Evolutionary conservation across 2,888 invertebrate genomes (phyloP).

Genomic region (Tetragnatha montana): DNA sequence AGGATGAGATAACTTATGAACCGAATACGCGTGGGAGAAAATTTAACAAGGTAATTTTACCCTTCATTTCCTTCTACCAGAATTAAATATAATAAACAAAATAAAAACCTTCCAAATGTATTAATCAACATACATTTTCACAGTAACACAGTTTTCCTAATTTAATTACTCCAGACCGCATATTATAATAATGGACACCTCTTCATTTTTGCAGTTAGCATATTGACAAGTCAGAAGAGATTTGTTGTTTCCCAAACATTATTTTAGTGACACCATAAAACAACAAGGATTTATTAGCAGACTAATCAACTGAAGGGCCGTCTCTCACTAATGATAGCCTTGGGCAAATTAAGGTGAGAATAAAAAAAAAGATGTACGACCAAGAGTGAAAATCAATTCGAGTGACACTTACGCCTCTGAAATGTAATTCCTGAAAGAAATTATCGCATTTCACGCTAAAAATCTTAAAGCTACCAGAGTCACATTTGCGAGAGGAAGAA

Average conservation of each 20-base stretch:
- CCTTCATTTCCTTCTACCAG: too few species aligned
- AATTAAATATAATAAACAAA: too few species aligned
- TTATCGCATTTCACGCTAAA: constrained; percentile 32
- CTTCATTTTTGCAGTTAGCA: too few species aligned
- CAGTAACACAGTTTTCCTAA: too few species aligned
- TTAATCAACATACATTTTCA: too few species aligned
- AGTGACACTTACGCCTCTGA: constrained; percentile 12
- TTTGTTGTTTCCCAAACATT: background rate
- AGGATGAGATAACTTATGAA: too few species aligned
- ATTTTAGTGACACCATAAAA: background rate
- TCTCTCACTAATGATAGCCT: constrained; percentile 12
- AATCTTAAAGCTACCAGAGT: background rate
- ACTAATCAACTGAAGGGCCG: constrained; percentile 19
- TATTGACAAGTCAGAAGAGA: background rate
- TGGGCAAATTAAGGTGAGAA: background rate
- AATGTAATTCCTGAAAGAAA: constrained; percentile 37
- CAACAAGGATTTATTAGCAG: background rate
- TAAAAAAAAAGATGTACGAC: constrained; percentile 18
- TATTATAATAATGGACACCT: too few species aligned
- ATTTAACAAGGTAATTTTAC: too few species aligned
- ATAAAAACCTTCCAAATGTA: too few species aligned
- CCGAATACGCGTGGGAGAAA: too few species aligned
- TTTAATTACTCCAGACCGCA: too few species aligned
- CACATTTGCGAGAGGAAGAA: constrained; percentile 15
- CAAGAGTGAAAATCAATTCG: constrained; percentile 35